Percentiles rank a stretch among this genome's conserved stretches.
These are phyloP conservation scores for Thumatha senex DNA, from an alignment of 2,888 invertebrate species.

Conservation along the genomic window DNA sequence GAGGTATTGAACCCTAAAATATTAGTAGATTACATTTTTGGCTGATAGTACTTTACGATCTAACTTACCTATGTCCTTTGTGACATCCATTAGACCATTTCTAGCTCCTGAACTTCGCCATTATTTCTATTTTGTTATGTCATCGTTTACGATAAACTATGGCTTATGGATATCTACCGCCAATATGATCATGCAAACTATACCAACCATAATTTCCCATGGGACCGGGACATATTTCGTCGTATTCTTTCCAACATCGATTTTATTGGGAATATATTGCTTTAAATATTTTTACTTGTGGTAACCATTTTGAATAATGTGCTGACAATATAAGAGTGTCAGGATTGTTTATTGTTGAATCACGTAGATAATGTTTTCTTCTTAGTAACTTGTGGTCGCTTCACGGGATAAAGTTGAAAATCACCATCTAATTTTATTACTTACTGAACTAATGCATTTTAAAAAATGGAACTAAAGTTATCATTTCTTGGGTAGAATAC, in stretches of 20 bases:
- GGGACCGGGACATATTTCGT: slow-evolving; percentile 27
- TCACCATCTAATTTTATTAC: no score
- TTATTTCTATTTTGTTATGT: slow-evolving; percentile 25
- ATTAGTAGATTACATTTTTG: no score
- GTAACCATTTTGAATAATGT: not conserved
- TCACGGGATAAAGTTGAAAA: no score
- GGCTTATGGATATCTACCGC: slow-evolving; percentile 57
- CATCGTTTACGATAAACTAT: slow-evolving; percentile 29
- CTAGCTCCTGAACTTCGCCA: slow-evolving; percentile 18
- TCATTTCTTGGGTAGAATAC: no score
- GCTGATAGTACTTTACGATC: no score
- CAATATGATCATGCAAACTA: slow-evolving; percentile 55
- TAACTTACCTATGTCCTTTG: not conserved
- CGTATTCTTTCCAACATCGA: slow-evolving; percentile 18
- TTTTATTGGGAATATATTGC: slow-evolving; percentile 19
- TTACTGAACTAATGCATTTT: no score
- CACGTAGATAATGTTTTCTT: no score
- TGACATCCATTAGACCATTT: slow-evolving; percentile 19
- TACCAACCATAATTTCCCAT: slow-evolving; percentile 57
- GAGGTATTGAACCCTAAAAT: no score
- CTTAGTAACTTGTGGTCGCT: no score
- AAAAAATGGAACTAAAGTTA: no score
- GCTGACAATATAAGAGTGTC: not conserved
- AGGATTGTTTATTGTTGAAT: not conserved
- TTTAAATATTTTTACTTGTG: not conserved